Conservation (phyloP, 2,797 vertebrate genomes). For the Enteromius anoplus region DNA sequence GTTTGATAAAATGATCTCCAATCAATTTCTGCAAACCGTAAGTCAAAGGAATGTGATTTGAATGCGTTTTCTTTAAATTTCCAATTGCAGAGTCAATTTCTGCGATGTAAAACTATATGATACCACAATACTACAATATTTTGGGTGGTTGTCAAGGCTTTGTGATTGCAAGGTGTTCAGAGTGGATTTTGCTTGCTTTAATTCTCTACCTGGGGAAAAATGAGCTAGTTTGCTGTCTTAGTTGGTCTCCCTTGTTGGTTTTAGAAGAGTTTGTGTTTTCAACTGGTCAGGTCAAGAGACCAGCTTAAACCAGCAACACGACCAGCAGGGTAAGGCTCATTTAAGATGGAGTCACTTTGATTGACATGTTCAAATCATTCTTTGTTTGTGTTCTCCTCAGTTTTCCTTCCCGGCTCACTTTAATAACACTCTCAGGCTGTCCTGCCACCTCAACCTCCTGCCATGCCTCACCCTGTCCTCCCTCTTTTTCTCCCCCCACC, state of each 20-base stretch:
- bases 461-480: slow-evolving; percentile 27
- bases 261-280: background rate
- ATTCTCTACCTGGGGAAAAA: background rate
- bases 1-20: background rate
- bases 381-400: slow-evolving; percentile 35
- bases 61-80: background rate
- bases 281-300: background rate
- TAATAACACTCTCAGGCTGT: slow-evolving; percentile 58
- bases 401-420: slow-evolving; percentile 44
- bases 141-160: background rate
- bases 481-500: slow-evolving; percentile 12
- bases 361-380: background rate
- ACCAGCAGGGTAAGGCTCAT: background rate
- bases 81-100: too few species aligned
- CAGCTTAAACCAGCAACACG: background rate
- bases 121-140: background rate
- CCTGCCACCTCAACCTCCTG: slow-evolving; percentile 48
- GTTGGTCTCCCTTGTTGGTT: background rate
- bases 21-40: background rate
- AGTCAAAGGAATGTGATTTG: background rate
- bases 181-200: background rate
- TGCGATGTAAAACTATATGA: background rate
- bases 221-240: background rate
- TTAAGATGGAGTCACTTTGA: background rate
- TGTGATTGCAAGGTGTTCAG: background rate